phyloP scores from a whole-genome alignment of 2,113 vertebrate species.

The Catagonus wagneri region DNA sequence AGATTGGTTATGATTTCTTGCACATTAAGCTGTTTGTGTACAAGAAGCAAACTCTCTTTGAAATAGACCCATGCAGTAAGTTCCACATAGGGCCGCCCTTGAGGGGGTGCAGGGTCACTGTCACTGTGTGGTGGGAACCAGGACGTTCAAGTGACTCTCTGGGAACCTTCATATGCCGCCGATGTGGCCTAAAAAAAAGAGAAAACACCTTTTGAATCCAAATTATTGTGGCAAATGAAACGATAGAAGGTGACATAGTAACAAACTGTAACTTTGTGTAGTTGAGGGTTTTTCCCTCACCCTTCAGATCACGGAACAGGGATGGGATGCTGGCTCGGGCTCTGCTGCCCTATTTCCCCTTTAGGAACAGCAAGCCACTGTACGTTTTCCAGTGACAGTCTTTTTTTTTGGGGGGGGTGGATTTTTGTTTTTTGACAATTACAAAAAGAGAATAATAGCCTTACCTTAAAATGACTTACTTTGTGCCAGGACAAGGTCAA shows the following conservation, averaged over 20 bases:
- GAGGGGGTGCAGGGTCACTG: background rate
- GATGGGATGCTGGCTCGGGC: no score
- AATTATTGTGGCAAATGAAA: background rate
- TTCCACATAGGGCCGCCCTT: fast-evolving
- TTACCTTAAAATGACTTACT: background rate
- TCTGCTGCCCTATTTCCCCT: background rate
- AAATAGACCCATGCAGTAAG: background rate
- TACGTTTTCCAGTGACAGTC: background rate
- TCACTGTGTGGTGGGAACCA: fast-evolving
- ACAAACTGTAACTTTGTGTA: background rate
- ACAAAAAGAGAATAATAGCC: background rate
- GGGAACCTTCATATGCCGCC: no score
- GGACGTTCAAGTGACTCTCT: no score
- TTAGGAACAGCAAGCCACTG: no score
- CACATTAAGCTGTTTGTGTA: background rate
- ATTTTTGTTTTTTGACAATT: background rate
- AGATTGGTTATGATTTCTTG: background rate
- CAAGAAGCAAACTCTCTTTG: background rate
- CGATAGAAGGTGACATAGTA: no score
- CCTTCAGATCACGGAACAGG: no score
- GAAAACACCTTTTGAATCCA: background rate
- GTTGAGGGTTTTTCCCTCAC: no score
- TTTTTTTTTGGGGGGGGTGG: background rate
- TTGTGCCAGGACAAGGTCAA: background rate
- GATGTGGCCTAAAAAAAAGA: background rate